Evolutionary conservation across 2,888 invertebrate species (phyloP), one percentile per base, ranked within the genome.

Genomic region (Tethea ocularis): DNA sequence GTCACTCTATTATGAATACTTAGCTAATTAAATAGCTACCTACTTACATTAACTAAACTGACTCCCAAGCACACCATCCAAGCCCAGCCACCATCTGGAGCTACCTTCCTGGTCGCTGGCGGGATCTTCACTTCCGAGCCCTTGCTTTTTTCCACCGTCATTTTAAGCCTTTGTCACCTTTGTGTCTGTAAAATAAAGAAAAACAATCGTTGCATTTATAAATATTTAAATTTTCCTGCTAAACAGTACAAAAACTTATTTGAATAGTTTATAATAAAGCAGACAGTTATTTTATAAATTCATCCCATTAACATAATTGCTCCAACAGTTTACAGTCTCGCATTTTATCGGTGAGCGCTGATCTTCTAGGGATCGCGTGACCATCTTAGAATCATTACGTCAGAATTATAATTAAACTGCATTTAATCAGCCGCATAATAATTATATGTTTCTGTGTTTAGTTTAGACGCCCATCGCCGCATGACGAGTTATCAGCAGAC

Each of bases 41-140:
- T 64, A 95, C 96, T 96, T 88, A 97, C 97, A 93, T 97, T 97
- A 75, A 97, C 96, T 83, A 97, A 91, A 84, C 96, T 96, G 80
- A 97, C 96, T 73, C 97, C 97, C 66, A 97, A 89, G 68, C 97
- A 96, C 64, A 97, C 97, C 92, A 97, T 95, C 97, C 97, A 97
- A 59, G 97, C 97, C 97, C 97, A 97, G 58, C 97, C 97, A 57
- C 97, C 97, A 83, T 97, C 97, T 52, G 97, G 97, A 38, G 97
- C 96, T 69, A 96, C 95, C 89, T 95, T 95, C 87, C 93, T 94
- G 23, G 94, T 94, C 66, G 91, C 85, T 69, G 91, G 91, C 69
- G 86, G 89, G 71, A 71, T 68, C 71, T 86, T 87, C 62, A 74
- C 66, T 61, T 76, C 78, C 33, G 74, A 71, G 67, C 90, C 92